Percentiles rank a stretch among this genome's conserved stretches.
These are phyloP conservation scores for Pseudorhombus dupliciocellatus DNA, from an alignment of 2,113 vertebrate species.

Conservation along the genomic window DNA sequence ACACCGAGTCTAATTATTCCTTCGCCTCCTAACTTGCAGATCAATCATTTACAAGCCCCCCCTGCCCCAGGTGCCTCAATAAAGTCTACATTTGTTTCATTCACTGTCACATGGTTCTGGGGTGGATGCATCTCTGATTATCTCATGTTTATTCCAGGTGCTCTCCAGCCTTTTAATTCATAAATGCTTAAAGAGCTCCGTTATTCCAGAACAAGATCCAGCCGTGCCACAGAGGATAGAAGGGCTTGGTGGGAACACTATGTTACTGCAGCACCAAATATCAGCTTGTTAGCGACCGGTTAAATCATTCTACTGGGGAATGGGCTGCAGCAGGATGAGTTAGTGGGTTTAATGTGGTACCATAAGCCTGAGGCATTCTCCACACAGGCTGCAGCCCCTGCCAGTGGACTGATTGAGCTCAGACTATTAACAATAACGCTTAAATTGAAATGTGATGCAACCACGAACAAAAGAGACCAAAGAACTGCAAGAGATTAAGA, in stretches of 20 bases:
- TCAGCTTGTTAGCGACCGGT: conserved; percentile 33
- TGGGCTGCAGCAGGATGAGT: conserved; percentile 5
- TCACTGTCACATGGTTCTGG: conserved; percentile 19
- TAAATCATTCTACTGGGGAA: conserved; percentile 5
- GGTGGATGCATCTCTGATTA: too few relatives aligned
- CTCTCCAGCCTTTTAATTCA: not conserved
- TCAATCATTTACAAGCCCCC: conserved; percentile 39
- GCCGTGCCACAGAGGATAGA: not conserved
- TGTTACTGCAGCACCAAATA: not conserved
- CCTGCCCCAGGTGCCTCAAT: conserved; percentile 16
- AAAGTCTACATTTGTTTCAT: conserved; percentile 45
- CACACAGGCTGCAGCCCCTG: conserved; percentile 1
- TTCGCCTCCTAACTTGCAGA: conserved; percentile 24
- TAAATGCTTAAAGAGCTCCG: not conserved
- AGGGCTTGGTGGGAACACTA: not conserved
- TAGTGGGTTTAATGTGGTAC: conserved; percentile 12
- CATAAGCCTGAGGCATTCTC: conserved; percentile 25
- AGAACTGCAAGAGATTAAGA: conserved; percentile 43
- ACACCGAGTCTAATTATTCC: conserved; percentile 47
- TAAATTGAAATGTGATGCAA: conserved; percentile 10
- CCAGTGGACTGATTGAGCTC: not conserved
- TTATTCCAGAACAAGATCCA: not conserved
- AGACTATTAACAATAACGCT: conserved; percentile 10
- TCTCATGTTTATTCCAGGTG: not conserved
- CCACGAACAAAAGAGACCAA: conserved; percentile 1